Base-by-base conservation (phyloP, 2,888 invertebrate species). In the Volucella inflata region DNA sequence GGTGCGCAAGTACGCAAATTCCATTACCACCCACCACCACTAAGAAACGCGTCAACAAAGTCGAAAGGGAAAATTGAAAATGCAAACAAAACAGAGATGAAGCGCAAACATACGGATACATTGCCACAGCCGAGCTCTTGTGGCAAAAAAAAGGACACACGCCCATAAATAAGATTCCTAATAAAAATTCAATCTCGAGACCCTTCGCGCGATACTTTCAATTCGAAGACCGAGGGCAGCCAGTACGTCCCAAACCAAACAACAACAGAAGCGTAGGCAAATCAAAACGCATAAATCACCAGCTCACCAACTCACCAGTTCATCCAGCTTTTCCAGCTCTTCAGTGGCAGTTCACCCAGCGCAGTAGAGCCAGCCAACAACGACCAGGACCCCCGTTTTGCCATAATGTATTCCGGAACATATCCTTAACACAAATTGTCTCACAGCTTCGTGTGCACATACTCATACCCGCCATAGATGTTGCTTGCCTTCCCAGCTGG, bases 371-470 rank as follows among this genome's bases (percentile, higher is more conserved):
- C 71, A n/a, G n/a, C n/a, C n/a, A n/a, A n/a, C n/a, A 81, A 76
- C 81, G 59, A 72, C 65, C 71, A 87, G 84, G 78, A 87, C 84
- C 84, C 87, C 87, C 72, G 17, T 40, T 64, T 91, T 90, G 90
- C 90, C 89, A 89, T 91, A 92, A 92, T 91, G 89, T 92, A 92
- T 92, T 91, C 92, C 90, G 88, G 89, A 91, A 90, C 92, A 92
- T 90, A 92, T 91, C 91, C 92, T 89, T 90, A 89, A 90, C 91
- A 92, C 92, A 92, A 92, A 92, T 92, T 92, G 92, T 90, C 90
- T 87, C 87, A 88, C 88, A 88, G 88, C 88, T 85, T 85, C 88
- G 60, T 67, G 76, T 76, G 44, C 72, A 78, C 65, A 70, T 59
- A 79, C n/a, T 9, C 50, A 12, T 36, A n/a, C n/a, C 46, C 30